phyloP scores from a whole-genome alignment of 2,113 vertebrate species.

The Agapornis roseicollis region DNA sequence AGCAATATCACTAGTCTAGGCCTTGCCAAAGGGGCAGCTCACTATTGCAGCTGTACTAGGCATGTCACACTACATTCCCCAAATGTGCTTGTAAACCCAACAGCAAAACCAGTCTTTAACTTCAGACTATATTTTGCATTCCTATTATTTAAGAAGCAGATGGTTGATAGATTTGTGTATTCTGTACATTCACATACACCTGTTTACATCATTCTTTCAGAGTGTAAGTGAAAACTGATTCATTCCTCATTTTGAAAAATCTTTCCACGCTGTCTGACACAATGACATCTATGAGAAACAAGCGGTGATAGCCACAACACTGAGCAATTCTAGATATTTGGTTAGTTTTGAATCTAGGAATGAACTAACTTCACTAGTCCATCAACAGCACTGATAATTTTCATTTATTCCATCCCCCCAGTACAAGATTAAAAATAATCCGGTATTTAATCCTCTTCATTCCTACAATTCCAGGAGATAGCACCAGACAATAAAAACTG shows the following conservation, averaged over 20 bases:
- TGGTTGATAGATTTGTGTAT: background rate
- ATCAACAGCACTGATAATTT: background rate
- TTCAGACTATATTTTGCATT: background rate
- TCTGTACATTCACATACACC: background rate
- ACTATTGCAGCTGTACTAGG: background rate
- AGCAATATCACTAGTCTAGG: background rate
- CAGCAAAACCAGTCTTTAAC: background rate
- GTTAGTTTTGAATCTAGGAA: background rate
- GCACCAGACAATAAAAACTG: background rate
- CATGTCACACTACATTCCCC: background rate
- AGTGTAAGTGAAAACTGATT: background rate
- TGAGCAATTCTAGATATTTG: background rate
- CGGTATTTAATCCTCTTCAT: background rate
- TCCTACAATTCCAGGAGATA: background rate
- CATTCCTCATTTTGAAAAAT: background rate
- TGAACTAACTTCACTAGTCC: background rate
- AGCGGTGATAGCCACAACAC: background rate
- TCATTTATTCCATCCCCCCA: background rate
- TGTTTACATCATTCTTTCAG: background rate
- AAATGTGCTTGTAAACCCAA: background rate
- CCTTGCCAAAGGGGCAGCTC: background rate
- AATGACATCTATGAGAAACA: background rate
- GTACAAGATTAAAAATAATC: background rate
- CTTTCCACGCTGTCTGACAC: rapidly evolving
- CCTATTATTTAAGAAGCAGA: background rate